phyloP scores from a whole-genome alignment of 1,140 invertebrate species.

The Atopsyche davidsoni region DNA sequence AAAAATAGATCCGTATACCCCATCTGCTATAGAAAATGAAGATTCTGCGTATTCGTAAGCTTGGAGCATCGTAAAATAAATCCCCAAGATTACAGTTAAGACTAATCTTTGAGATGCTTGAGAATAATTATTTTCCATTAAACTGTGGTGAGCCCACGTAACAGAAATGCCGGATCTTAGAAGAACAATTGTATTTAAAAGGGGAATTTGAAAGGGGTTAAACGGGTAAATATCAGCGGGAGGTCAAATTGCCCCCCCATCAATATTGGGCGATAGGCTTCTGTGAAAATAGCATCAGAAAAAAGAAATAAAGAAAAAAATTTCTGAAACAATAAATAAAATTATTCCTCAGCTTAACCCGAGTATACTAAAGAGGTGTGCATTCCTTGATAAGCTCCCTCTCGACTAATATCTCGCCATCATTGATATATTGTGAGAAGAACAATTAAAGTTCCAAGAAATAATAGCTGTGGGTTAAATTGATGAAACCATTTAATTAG shows the following conservation, averaged over 20 bases:
- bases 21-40: conserved; percentile 38
- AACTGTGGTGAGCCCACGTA: conserved; percentile 49
- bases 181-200: conserved; percentile 59
- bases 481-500: conserved; percentile 48
- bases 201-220: conserved; percentile 56
- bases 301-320: conserved; percentile 59
- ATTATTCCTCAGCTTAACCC: conserved; percentile 55
- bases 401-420: too few species aligned
- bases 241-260: conserved; percentile 55
- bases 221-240: conserved; percentile 50
- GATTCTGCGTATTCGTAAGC: conserved; percentile 48
- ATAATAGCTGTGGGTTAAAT: too few species aligned
- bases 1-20: conserved; percentile 60
- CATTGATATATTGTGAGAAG: too few species aligned
- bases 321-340: conserved; percentile 58
- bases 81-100: conserved; percentile 51
- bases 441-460: too few species aligned
- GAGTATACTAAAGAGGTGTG: conserved; percentile 38
- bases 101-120: conserved; percentile 41
- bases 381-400: too few species aligned
- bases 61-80: too few species aligned
- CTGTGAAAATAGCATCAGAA: conserved; percentile 62
- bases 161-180: conserved; percentile 49
- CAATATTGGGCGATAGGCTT: conserved; percentile 52
- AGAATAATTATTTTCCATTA: conserved; percentile 46